Conservation (phyloP, 2,797 vertebrate species). For the Urocyon cinereoargenteus region DNA sequence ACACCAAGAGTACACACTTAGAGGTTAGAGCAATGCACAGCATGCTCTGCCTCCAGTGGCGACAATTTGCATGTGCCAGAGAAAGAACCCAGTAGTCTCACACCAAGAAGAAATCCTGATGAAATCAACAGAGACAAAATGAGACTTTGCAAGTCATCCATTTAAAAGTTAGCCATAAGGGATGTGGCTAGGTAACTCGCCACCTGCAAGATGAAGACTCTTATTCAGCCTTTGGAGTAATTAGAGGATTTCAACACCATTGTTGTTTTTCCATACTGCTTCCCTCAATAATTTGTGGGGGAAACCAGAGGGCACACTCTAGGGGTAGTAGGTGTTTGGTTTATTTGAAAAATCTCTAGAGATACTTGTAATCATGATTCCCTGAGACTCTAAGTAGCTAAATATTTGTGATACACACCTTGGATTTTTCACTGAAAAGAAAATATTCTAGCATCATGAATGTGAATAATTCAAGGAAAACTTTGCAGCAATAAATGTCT, state of each 20-base stretch:
- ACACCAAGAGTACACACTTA: not conserved
- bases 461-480: slow-evolving; percentile 25
- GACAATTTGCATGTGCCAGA: not conserved
- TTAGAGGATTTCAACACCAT: not conserved
- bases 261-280: not conserved
- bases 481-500: not conserved
- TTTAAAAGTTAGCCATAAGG: slow-evolving; percentile 12
- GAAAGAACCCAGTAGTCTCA: not conserved
- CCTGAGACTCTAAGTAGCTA: not conserved
- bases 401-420: slow-evolving; percentile 10
- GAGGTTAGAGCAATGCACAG: not conserved
- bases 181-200: not conserved
- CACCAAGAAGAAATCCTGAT: not conserved
- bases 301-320: not conserved
- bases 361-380: not conserved
- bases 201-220: not conserved
- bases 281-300: not conserved
- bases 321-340: not conserved
- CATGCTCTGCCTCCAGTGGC: not conserved
- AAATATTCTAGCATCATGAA: not conserved
- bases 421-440: slow-evolving; percentile 16
- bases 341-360: slow-evolving; percentile 5
- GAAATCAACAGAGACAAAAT: slow-evolving; percentile 18
- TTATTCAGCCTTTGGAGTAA: not conserved
- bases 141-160: slow-evolving; percentile 8